phyloP scores from a whole-genome alignment of 2,888 invertebrate species.

The Sinopyrophorus schimmeli region DNA sequence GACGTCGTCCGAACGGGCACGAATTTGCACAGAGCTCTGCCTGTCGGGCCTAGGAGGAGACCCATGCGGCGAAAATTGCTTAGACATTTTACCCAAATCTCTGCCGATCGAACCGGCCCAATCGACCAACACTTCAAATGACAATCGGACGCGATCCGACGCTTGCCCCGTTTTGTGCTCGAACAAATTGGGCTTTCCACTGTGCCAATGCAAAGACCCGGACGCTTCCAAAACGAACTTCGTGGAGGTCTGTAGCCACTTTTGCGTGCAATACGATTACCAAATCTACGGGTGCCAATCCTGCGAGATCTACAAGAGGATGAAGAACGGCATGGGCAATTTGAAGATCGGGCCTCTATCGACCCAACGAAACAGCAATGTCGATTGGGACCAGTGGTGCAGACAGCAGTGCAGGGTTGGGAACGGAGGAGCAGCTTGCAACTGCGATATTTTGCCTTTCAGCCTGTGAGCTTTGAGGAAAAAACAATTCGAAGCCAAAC shows the following conservation, averaged over 20 bases:
- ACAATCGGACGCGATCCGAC: constrained; percentile 55
- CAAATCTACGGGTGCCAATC: constrained; percentile 53
- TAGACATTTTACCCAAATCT: constrained; percentile 58
- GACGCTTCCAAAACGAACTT: constrained; percentile 51
- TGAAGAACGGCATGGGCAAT: background rate
- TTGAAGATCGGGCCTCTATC: background rate
- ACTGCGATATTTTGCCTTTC: constrained; percentile 68
- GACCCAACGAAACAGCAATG: background rate
- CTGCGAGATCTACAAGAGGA: constrained; percentile 46
- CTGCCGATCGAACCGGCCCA: constrained; percentile 46
- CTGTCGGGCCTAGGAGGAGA: constrained; percentile 59
- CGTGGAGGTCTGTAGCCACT: constrained; percentile 58
- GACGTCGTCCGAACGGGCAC: constrained; percentile 44
- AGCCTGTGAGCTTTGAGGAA: no score
- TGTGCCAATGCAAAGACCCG: constrained; percentile 56
- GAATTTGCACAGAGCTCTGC: constrained; percentile 54
- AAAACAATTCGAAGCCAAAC: no score
- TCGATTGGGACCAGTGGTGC: constrained; percentile 69
- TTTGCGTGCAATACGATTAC: constrained; percentile 54
- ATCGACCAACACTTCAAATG: no score
- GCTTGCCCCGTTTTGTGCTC: constrained; percentile 66
- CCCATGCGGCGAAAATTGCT: constrained; percentile 60
- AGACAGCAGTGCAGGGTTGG: constrained; percentile 66
- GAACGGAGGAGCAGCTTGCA: constrained; percentile 74
- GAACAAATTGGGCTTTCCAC: constrained; percentile 62